Conservation (phyloP, 2,113 vertebrate species). For the Cebidichthys violaceus region DNA sequence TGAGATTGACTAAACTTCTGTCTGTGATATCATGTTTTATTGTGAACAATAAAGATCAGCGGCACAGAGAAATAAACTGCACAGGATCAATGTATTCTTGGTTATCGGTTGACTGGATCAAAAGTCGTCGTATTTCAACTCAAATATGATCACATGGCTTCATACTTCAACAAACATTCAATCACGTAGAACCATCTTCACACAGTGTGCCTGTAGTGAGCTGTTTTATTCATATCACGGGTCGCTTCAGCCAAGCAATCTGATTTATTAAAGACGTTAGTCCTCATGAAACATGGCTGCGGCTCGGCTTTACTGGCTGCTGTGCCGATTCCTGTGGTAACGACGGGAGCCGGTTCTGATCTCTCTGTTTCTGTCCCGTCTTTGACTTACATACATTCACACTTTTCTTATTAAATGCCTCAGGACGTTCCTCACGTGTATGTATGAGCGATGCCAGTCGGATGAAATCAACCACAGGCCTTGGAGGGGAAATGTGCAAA, state of each 20-base stretch:
- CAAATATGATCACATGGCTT: neutral
- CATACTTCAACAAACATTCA: conserved; percentile 10
- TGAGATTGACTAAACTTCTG: neutral
- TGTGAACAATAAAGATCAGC: neutral
- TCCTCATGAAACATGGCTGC: conserved; percentile 27
- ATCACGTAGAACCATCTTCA: conserved; percentile 4
- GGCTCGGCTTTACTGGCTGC: neutral
- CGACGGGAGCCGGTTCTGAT: conserved; percentile 24
- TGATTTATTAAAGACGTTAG: conserved; percentile 59
- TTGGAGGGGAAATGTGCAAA: conserved; percentile 7
- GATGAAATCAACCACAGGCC: conserved; percentile 1
- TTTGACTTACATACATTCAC: conserved; percentile 22
- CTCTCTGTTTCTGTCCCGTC: neutral
- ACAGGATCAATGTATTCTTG: neutral
- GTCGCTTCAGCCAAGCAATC: conserved; percentile 30
- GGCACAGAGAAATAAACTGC: neutral
- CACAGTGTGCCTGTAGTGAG: conserved; percentile 26
- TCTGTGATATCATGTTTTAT: neutral
- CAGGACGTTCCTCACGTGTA: conserved; percentile 4
- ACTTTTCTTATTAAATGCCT: neutral
- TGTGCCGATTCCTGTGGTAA: neutral
- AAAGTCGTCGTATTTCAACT: neutral
- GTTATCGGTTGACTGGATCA: neutral
- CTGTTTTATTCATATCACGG: conserved; percentile 62
- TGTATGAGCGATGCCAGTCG: neutral